Base-by-base conservation (phyloP, 2,888 invertebrate species). In the Trichogramma dendrolimi region DNA sequence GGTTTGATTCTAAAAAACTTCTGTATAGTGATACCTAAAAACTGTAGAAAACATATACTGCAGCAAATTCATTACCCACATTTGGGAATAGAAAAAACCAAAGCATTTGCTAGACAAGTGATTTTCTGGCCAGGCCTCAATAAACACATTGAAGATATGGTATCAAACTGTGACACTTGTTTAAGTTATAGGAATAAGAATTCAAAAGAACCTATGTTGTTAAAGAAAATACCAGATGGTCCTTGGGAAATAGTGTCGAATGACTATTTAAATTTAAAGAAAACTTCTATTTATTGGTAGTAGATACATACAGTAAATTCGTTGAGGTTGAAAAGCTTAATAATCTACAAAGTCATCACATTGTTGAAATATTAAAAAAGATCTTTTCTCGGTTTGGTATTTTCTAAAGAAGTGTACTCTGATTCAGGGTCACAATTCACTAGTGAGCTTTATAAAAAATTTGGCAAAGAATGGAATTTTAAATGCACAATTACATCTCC, bases 241-340 rank as follows among this genome's bases (percentile, higher is more conserved):
- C 58, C 66, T 5, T 69, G 65, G 66, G 58, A 63, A 58, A 56
- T 54, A 11, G 8, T 67, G 27, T 56, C 63, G n/a, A 43, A 58
- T 14, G 67, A 68, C 42, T 60, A 64, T 11, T 65, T 64, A 27
- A 62, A 56, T 14, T 68, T 66, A 47, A 43, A 6, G 66, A 66
- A 27, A 65, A 65, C 40, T 58, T 64, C 46, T 69, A 68, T 59
- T 62, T 71, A 46, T 50, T 72, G 27, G 61, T 72, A 8, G 58
- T 68, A 10, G 72, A 73, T 61, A 69, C 62, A 64, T 67, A 42
- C 44, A 63, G 61, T 53, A 65, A 65, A 52, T 63, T 40, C 51
- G 14, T 62, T 27, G 62, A 58, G 4, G 46, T 62, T 5, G 8
- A 49, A 43, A 41, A 52, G 6, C 6, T 58, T 5, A 10, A 42